Evolutionary conservation across 2,797 vertebrate genomes (phyloP), one percentile per base, ranked within the genome.

Genomic region (Rhyacichthys aspro): DNA sequence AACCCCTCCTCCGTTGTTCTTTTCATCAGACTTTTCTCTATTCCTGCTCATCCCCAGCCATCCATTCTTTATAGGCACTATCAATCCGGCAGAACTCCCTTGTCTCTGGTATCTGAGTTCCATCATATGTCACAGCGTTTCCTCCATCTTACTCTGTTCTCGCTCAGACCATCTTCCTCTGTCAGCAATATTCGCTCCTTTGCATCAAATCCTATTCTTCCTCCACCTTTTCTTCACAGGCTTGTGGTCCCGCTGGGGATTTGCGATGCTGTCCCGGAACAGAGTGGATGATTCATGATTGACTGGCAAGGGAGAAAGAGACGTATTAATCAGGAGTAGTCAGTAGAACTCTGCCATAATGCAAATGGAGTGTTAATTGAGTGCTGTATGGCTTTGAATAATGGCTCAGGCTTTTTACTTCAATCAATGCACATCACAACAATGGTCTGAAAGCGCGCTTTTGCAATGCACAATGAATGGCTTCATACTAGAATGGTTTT

Each of bases 281-380:
- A 68, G 73, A 80, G 67, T 70, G 68, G 81, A 81, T 89, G 86
- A 89, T 89, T 91, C 84, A 89, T 88, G 88, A 92, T 89, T 92
- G 90, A 92, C 86, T 90, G 87, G 85, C 72, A 77, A 72, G 47
- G 33, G 73, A 86, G 80, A 78, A 72, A 84, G 70, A 86, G 73
- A 86, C 71, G 32, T 86, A 89, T 91, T 91, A 90, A 88, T 90
- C 87, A 89, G 82, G 81, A 66, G 80, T 72, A 83, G 28, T 70
- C 76, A 67, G 72, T 57, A 65, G 57, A 77, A 74, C 56, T 72
- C 72, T 81, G 82, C 89, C 86, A 84, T 89, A 90, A 91, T 90
- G 89, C 86, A 91, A 90, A 90, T 90, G 72, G 85, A 45, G 79
- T 90, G 88, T 90, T 91, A 92, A 92, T 91, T 90, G 87, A 91